Conservation (phyloP, 2,797 vertebrate species). For the Gadopsis marmoratus region DNA sequence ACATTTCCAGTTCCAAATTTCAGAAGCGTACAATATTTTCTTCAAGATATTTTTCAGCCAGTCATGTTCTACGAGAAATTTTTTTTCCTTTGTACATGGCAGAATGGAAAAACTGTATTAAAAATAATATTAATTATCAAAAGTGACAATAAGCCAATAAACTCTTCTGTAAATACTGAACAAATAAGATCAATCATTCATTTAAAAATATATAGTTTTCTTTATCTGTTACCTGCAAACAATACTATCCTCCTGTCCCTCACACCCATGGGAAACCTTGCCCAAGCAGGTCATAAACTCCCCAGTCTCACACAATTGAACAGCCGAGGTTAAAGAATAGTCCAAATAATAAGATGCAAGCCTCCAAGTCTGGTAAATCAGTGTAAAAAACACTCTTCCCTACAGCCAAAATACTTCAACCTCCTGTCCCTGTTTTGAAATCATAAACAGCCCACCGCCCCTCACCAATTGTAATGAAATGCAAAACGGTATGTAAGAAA, state of each 20-base stretch:
- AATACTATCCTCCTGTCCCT: slow-evolving; percentile 20
- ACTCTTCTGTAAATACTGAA: background rate
- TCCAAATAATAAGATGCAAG: slow-evolving; percentile 86
- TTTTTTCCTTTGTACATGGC: background rate
- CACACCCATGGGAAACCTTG: slow-evolving; percentile 69
- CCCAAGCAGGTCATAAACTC: slow-evolving; percentile 74
- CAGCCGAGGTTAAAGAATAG: slow-evolving; percentile 87
- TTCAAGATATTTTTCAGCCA: background rate
- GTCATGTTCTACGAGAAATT: fast-evolving
- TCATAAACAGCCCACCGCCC: slow-evolving; percentile 77
- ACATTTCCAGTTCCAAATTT: slow-evolving; percentile 4
- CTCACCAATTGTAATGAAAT: slow-evolving; percentile 81
- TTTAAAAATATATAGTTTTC: background rate
- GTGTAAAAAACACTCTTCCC: slow-evolving; percentile 84
- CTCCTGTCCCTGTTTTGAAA: slow-evolving; percentile 81
- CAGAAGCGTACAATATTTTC: background rate
- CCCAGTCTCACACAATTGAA: slow-evolving; percentile 83
- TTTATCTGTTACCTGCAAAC: slow-evolving; percentile 9
- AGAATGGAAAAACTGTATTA: background rate
- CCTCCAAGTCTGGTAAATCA: slow-evolving; percentile 84
- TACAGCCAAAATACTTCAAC: slow-evolving; percentile 84
- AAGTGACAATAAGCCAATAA: background rate
- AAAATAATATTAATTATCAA: background rate
- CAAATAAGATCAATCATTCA: background rate
- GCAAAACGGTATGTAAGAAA: slow-evolving; percentile 78